Base-by-base conservation (phyloP, 2,797 vertebrate species). In the Cirrhinus molitorella region DNA sequence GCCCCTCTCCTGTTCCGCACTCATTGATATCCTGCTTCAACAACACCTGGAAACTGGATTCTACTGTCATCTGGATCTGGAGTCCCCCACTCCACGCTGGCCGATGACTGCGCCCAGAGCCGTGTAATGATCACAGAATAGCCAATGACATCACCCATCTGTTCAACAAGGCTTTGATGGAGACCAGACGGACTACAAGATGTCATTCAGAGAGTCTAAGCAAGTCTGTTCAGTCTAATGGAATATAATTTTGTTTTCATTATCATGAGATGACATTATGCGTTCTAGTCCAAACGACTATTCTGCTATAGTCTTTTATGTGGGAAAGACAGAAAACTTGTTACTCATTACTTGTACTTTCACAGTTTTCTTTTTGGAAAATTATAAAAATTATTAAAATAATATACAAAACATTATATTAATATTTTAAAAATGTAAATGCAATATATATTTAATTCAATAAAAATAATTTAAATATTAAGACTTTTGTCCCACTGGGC, bases 51-150 rank as follows among this genome's bases (percentile, higher is more conserved):
- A 90, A 85, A 34, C 80, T 17, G 91, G 91, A 93, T 77, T 40
- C n/a, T 13, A 49, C 2, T 2, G 16, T 59, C 28, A 40, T 49
- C 19, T 10, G 93, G 94, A 95, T 91, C 88, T 17, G 93, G 94
- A 94, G 70, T 6, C 43, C n/a, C n/a, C 68, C 23, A 66, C 19
- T 37, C 63, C 91, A 76, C 45, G 1, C 34, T 4, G 78, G 37
- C 53, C 10, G 3, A 49, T 49, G 55, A 51, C 68, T 63, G 80
- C 21, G 16, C 57, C 55, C 45, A 82, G 55, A 49, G 40, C 40
- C 40, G 45, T 5, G 45, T 40, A 47, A 23, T 80, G 47, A 74
- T 55, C 53, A 83, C 43, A 75, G 79, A 43, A 61, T 25, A 59
- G 59, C 28, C 79, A 66, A n/a, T 65, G 83, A 76, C 74, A 73